These are phyloP conservation scores for Halocynthia roretzi DNA, from an alignment of 23 tunicate species.

Conservation along the genomic window DNA sequence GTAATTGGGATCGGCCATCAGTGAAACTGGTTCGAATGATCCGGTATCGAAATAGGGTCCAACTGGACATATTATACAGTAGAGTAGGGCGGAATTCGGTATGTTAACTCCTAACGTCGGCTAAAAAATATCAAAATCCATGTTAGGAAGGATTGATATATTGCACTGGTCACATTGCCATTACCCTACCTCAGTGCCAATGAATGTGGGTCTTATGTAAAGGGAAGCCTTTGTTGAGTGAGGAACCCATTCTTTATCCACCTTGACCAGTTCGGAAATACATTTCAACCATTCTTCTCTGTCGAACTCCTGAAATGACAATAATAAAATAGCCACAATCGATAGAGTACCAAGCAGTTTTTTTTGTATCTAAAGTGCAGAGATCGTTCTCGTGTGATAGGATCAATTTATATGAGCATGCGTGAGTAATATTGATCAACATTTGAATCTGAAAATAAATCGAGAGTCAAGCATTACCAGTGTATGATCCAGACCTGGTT, in stretches of 20 bases:
- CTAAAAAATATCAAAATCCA: conserved; percentile 27
- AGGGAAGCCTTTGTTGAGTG: conserved; percentile 84
- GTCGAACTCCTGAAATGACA: conserved; percentile 49
- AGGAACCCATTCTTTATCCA: conserved; percentile 99
- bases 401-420: no score
- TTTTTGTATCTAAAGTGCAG: no score
- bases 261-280: conserved; percentile 75
- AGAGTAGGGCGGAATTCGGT: conserved; percentile 68
- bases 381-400: no score
- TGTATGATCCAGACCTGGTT: no score
- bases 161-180: background rate
- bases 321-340: no score
- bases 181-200: conserved; percentile 83
- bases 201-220: conserved; percentile 93
- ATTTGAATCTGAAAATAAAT: no score
- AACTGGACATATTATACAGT: conserved; percentile 87
- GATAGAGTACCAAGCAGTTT: no score
- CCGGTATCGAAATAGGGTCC: conserved; percentile 98
- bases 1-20: conserved; percentile 89
- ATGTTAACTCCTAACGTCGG: conserved; percentile 85
- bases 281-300: conserved; percentile 92
- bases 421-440: no score
- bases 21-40: conserved; percentile 87
- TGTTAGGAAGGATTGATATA: background rate
- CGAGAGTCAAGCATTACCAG: no score